Evolutionary conservation across 2,888 invertebrate genomes (phyloP), one percentile per base, ranked within the genome.

Genomic region (Leptopilina syphax): DNA sequence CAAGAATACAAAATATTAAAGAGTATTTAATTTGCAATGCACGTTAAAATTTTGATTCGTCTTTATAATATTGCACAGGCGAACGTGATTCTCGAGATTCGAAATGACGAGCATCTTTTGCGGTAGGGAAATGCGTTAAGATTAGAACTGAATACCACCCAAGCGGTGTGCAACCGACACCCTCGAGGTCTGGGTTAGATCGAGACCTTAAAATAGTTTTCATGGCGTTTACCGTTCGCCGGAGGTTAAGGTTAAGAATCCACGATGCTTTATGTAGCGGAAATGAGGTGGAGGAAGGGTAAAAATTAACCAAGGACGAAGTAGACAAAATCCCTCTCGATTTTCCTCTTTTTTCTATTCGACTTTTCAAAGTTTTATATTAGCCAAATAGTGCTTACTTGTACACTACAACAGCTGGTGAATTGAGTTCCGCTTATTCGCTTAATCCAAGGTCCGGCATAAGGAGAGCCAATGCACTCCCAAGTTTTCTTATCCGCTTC

Each of bases 111-210:
- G 27, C 27, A 13, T n/a, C 6, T 44, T 57, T 34, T 60, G 73
- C 34, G 57, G 73, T 73, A 54, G 41, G 27, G 57, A 60, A 73
- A 57, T 34, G 73, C 73, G 70, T 73, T 73, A 73, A 73, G 73
- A 73, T 73, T 73, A 73, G 73, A 73, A 73, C 73, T 73, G 73
- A 73, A 73, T 73, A 73, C 73, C 73, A 73, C 73, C 54, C 73
- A 73, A 73, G 73, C 57, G 73, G 73, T 73, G 73, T 73, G 34
- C 73, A 73, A 44, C 73, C 57, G 73, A 73, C 73, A 60, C 73
- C 73, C 73, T 73, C 73, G 73, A 73, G 73, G 73, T 73, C 73
- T 73, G 73, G 73, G 73, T 73, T 73, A 73, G 73, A 73, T 73
- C 73, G 73, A 60, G 73, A 73, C 73, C 73, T 73, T 73, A 73